Evolutionary conservation across 2,888 invertebrate genomes (phyloP).

Genomic region (Aproaerema taeniolella): DNA sequence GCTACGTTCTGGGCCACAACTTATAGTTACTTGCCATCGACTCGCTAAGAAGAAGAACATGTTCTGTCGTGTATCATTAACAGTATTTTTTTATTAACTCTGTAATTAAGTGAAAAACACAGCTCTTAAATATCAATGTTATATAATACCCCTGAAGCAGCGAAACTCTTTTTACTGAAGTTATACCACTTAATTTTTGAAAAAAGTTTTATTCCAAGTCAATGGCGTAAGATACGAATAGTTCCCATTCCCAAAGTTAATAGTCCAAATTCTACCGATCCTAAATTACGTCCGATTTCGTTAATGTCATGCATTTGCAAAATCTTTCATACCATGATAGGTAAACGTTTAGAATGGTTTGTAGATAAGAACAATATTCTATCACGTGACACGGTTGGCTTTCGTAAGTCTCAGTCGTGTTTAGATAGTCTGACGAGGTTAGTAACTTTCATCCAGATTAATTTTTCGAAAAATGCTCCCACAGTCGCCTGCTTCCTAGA

Average conservation of each 20-base stretch:
- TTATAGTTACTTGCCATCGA: no score
- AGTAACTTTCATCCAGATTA: neutral
- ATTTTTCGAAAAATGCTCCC: neutral
- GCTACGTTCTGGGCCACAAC: no score
- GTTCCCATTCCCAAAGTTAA: neutral
- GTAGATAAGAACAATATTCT: constrained; percentile 8
- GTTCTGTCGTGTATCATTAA: no score
- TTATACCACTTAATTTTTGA: neutral
- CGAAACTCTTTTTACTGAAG: no score
- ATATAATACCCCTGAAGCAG: no score
- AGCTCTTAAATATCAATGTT: no score
- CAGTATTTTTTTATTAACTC: no score
- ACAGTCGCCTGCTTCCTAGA: no score
- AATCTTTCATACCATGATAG: constrained; percentile 11
- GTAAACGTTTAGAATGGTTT: constrained; percentile 7
- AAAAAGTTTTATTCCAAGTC: neutral
- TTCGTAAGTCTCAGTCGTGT: no score
- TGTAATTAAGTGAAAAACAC: no score
- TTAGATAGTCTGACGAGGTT: neutral
- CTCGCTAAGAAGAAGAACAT: no score
- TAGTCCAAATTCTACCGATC: neutral
- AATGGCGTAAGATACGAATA: neutral
- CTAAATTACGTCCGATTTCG: constrained; percentile 9
- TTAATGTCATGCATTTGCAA: constrained; percentile 10
- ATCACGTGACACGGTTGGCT: constrained; percentile 3